Base-by-base conservation (phyloP, 2,797 vertebrate genomes). In the Typhlichthys subterraneus region DNA sequence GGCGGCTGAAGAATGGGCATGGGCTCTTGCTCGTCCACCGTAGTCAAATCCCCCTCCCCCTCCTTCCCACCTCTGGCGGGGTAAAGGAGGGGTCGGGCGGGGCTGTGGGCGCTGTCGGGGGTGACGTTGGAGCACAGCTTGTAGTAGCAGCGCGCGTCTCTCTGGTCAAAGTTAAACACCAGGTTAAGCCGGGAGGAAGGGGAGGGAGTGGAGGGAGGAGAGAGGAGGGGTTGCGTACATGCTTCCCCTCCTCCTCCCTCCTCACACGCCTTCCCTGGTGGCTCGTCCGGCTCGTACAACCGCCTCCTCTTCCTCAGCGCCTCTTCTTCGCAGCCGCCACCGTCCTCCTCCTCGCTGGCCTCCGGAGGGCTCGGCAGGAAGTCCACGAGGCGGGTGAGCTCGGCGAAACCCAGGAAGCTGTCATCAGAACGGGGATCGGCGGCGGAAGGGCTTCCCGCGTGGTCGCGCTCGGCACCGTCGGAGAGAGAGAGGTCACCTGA, bases 71-170 rank as follows among this genome's bases (percentile, higher is more conserved):
- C 77, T 15, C 45, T 69, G 23, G 57, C 9, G 1, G 67, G 9
- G 19, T 11, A 3, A 23, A 53, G 12, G 11, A 10, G 50, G 7
- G 76, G 70, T 6, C 12, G 67, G 13, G 80, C 23, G 2, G 87
- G 82, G 80, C 57, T 92, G 84, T 57, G 71, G 0, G 90, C 93
- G 19, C 94, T 95, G 81, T 93, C 89, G 0, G 94, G 95, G 6
- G 94, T 95, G 69, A 94, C 81, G 54, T 91, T 94, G 73, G 93
- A 87, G 80, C 96, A 95, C 58, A 96, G 87, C 67, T 91, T 96
- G 83, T 94, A 95, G 83, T 93, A 96, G 73, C 92, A 92, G 48
- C 87, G 69, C 1, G 82, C 33, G 33, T 92, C 93, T 0, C 87
- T 90, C 72, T 82, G 83, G 67, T 94, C 87, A 3, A 94, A 92